These are phyloP conservation scores for Phodopus roborovskii DNA, from an alignment of 2,113 vertebrate species.

Conservation along the genomic window DNA sequence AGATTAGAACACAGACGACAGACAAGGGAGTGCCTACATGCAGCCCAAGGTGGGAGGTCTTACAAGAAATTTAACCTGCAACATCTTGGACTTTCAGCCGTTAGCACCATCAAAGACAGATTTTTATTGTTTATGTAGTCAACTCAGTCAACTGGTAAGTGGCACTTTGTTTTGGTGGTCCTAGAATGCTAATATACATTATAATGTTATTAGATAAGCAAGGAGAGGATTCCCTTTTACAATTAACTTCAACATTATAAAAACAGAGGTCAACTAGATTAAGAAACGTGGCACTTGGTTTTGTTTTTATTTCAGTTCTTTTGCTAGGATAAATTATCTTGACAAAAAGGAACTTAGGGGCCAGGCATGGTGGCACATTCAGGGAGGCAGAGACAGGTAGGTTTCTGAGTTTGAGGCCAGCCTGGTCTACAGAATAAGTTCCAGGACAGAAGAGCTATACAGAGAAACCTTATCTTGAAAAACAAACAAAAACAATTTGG, in stretches of 20 bases:
- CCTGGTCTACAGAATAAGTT: background rate
- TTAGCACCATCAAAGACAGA: background rate
- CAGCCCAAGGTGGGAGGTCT: background rate
- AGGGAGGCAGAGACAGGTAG: background rate
- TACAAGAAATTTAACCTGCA: slow-evolving; percentile 4
- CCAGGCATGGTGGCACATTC: background rate
- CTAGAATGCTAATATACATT: background rate
- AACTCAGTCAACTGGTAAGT: background rate
- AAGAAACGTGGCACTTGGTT: background rate
- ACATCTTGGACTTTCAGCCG: background rate
- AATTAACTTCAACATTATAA: background rate
- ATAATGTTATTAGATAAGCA: slow-evolving; percentile 40
- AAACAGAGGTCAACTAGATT: background rate
- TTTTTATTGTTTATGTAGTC: background rate
- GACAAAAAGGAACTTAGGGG: background rate
- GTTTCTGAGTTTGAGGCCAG: background rate
- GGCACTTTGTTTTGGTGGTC: background rate
- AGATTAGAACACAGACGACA: background rate
- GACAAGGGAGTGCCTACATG: background rate
- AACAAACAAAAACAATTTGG: background rate
- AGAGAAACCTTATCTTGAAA: background rate
- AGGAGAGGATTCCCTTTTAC: background rate
- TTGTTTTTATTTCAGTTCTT: background rate
- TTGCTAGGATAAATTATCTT: background rate
- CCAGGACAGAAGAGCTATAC: background rate